Evolutionary conservation across 2,888 invertebrate genomes (phyloP).

Genomic region (Pediacus dermestoides): DNA sequence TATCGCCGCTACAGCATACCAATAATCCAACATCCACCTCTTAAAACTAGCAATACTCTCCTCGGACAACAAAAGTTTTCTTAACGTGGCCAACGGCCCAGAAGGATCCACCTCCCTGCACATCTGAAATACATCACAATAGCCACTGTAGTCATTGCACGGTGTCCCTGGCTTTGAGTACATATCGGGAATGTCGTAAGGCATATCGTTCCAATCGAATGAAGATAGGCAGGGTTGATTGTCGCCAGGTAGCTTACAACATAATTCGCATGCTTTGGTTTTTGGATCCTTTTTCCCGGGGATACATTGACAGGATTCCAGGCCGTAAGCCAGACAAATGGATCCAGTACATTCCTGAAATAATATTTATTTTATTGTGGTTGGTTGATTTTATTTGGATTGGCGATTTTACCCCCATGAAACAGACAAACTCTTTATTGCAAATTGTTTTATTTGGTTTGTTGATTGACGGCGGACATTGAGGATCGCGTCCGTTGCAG

Average conservation of each 20-base stretch:
- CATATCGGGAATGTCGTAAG: slow-evolving; percentile 90
- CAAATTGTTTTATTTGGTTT: slow-evolving; percentile 94
- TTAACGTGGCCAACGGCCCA: slow-evolving; percentile 83
- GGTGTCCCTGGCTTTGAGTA: slow-evolving; percentile 91
- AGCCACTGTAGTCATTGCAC: slow-evolving; percentile 87
- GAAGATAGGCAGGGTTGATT: slow-evolving; percentile 82
- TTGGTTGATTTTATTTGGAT: too few relatives aligned
- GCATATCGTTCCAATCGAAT: slow-evolving; percentile 84
- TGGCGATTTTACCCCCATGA: slow-evolving; percentile 80
- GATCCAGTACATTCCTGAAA: slow-evolving; percentile 90
- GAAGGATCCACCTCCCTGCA: slow-evolving; percentile 93
- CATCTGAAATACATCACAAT: slow-evolving; percentile 68
- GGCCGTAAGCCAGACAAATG: slow-evolving; percentile 93
- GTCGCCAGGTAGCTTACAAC: slow-evolving; percentile 83
- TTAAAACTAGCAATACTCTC: slow-evolving; percentile 86
- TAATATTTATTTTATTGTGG: too few relatives aligned
- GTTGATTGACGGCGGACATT: slow-evolving; percentile 88
- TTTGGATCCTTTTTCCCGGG: slow-evolving; percentile 74
- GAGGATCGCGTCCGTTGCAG: slow-evolving; percentile 84
- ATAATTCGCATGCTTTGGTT: slow-evolving; percentile 88
- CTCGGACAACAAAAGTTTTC: slow-evolving; percentile 81
- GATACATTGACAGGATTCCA: slow-evolving; percentile 93
- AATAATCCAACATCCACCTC: slow-evolving; percentile 82
- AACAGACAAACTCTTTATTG: slow-evolving; percentile 95
- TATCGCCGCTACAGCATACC: slow-evolving; percentile 84